Conservation (phyloP, 2,113 vertebrate species). For the Erythrocercus mccallii region DNA sequence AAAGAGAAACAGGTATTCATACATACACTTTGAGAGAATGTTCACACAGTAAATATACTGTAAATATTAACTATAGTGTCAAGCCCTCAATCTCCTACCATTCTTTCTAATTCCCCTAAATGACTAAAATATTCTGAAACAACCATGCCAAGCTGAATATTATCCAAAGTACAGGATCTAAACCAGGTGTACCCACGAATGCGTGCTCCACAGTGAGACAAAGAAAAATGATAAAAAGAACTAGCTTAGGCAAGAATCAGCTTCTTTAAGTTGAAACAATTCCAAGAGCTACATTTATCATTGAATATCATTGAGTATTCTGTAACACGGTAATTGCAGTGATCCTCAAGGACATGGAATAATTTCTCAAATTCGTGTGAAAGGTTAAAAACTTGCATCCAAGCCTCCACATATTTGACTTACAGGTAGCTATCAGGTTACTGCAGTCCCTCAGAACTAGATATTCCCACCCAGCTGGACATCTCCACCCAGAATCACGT, state of each 20-base stretch:
- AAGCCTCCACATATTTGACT: not conserved
- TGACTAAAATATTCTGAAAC: not conserved
- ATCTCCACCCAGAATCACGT: not conserved
- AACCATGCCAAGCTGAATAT: too few relatives aligned
- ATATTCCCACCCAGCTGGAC: not conserved
- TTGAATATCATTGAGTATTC: not conserved
- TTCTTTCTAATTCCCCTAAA: not conserved
- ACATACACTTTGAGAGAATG: not conserved
- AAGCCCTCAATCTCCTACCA: not conserved
- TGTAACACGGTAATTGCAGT: accelerated
- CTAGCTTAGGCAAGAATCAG: not conserved
- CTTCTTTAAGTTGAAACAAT: not conserved
- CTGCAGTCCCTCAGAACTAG: not conserved
- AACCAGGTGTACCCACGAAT: not conserved
- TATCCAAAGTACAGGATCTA: not conserved
- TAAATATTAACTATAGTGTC: not conserved
- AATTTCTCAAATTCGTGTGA: not conserved
- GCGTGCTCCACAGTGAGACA: not conserved
- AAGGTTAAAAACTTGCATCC: not conserved
- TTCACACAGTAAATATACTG: not conserved
- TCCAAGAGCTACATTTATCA: not conserved
- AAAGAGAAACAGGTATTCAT: not conserved
- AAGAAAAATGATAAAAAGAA: not conserved
- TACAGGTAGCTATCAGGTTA: not conserved
- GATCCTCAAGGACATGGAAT: not conserved